Evolutionary conservation across 2,113 vertebrate genomes (phyloP), one percentile per base, ranked within the genome.

Genomic region (Oenanthe oenanthe): DNA sequence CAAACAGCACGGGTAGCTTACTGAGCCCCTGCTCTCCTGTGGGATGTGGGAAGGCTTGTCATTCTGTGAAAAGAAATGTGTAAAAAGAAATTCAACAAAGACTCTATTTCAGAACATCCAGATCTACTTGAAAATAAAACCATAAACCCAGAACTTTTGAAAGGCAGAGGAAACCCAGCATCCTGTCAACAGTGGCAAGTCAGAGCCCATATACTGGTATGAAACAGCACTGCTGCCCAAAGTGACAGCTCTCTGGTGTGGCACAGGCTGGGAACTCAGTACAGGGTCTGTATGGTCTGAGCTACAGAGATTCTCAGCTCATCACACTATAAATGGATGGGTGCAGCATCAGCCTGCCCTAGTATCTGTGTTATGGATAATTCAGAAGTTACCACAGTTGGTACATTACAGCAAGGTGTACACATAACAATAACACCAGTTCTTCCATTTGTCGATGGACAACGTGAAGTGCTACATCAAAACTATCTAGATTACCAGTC

Each of bases 261-360:
- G 34, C 67, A 76, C 24, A 43, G 28, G 31, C 54, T 73, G 54
- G 32, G 68, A 65, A 54, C 6, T 50, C 29, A 29, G 3, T 34
- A 16, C 8, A 45, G 38, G 26, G 42, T 51, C 51, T 60, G 7
- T 10, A 50, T 13, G 17, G 50, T 24, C 40, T 38, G 21, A 87
- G 32, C 21, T 51, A 40, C 34, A 34, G 51, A 47, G 36, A 24
- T 57, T 82, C 83, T 47, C 77, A 51, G 51, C 24, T 63, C 4
- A 16, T 17, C 1, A 0, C 4, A 67, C 11, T 40, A 21, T 4
- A 43, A 71, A 54, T 2, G 3, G 66, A n/a, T 1, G 2, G 10
- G 40, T 54, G 36, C 32, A 50, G 10, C 4, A 16, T 15, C 66
- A 50, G 12, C 21, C 43, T 86, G 15, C 32, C 56, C 19, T 20